Conservation (phyloP, 2,888 invertebrate genomes). For the Calliphora vomitoria region DNA sequence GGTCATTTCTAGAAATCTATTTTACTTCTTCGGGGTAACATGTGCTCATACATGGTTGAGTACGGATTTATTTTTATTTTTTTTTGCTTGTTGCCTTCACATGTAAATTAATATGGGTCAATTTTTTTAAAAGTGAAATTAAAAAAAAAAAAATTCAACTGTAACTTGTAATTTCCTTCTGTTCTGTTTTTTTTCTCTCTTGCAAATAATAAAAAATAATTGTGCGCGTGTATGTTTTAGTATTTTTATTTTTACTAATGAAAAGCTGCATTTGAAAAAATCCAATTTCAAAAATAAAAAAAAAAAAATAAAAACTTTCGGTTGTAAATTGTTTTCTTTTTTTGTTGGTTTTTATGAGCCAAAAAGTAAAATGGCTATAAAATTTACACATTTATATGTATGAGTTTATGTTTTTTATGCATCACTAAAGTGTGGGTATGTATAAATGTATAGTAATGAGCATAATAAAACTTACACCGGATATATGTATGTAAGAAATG, state of each 20-base stretch:
- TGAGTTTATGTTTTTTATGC: slow-evolving; percentile 3
- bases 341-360: not conserved
- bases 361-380: slow-evolving; percentile 34
- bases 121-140: slow-evolving; percentile 29
- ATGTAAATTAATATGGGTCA: slow-evolving; percentile 50
- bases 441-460: not conserved
- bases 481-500: no score
- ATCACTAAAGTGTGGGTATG: not conserved
- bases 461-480: not conserved
- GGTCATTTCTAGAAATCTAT: slow-evolving; percentile 2
- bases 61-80: not conserved
- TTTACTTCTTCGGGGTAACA: not conserved
- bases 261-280: slow-evolving; percentile 56
- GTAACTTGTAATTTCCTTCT: slow-evolving; percentile 52
- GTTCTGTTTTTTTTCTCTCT: not conserved
- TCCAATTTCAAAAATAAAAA: slow-evolving; percentile 44
- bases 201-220: not conserved
- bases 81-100: not conserved
- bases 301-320: slow-evolving; percentile 23
- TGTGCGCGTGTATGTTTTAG: not conserved
- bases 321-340: slow-evolving; percentile 15
- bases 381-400: slow-evolving; percentile 31
- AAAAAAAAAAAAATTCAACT: slow-evolving; percentile 15
- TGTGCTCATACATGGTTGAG: not conserved
- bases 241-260: slow-evolving; percentile 39